Evolutionary conservation across 2,113 vertebrate genomes (phyloP).

Genomic region (Sorex fumeus): DNA sequence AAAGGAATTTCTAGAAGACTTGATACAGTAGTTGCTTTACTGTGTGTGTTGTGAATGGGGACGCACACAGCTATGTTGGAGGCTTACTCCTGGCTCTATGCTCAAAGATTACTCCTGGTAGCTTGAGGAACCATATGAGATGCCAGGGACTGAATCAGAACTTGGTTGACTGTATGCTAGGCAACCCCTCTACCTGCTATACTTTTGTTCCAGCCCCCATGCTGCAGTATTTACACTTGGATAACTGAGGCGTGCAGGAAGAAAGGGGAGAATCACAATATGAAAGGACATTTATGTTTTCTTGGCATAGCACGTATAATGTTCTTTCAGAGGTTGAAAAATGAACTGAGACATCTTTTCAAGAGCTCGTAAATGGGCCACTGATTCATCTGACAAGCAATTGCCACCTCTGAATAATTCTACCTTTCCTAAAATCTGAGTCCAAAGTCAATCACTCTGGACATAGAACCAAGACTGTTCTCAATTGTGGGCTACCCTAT

Average conservation of each 20-base stretch:
- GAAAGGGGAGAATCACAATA: neutral
- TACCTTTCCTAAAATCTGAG: constrained; percentile 12
- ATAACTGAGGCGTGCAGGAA: neutral
- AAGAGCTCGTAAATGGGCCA: neutral
- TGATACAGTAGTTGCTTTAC: neutral
- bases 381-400: neutral
- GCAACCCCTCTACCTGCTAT: too few species aligned
- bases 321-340: neutral
- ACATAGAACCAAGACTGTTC: neutral
- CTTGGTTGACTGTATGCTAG: too few species aligned
- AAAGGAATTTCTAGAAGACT: constrained; percentile 6
- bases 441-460: neutral
- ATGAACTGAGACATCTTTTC: neutral
- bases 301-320: neutral
- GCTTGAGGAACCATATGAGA: too few species aligned
- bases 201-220: too few species aligned
- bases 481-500: neutral
- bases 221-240: neutral
- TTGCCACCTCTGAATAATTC: neutral
- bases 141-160: too few species aligned
- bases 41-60: too few species aligned
- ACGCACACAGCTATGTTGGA: too few species aligned
- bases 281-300: neutral
- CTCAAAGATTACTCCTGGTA: too few species aligned
- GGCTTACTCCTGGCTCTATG: too few species aligned